phyloP scores from a whole-genome alignment of 2,888 invertebrate genomes.

The Aricia artaxerxes region DNA sequence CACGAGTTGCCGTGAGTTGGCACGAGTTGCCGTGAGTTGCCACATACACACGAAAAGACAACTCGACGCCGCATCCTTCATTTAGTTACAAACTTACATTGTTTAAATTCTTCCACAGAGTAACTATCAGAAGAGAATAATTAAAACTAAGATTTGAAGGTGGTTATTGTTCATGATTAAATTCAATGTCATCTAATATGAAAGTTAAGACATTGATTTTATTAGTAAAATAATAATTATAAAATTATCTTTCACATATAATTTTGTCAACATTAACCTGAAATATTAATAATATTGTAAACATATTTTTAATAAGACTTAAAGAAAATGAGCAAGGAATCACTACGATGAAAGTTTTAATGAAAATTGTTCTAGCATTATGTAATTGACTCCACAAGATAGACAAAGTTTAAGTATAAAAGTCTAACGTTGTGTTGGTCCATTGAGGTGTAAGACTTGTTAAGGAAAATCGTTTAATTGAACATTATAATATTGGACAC shows the following conservation, averaged over 20 bases:
- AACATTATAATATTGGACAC: not conserved
- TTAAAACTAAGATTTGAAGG: not conserved
- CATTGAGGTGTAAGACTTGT: not conserved
- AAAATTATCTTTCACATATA: too few species aligned
- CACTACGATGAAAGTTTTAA: not conserved
- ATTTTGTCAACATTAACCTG: too few species aligned
- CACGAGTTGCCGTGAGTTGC: not conserved
- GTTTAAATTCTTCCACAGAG: constrained; percentile 30
- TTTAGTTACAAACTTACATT: constrained; percentile 34
- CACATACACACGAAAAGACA: constrained; percentile 22
- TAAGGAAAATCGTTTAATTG: not conserved
- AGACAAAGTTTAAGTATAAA: not conserved
- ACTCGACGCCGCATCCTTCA: constrained; percentile 30
- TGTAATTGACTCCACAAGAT: not conserved
- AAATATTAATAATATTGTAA: too few species aligned
- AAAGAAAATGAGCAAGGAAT: not conserved
- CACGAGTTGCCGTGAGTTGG: not conserved
- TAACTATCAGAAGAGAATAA: not conserved
- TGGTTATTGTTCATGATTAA: too few species aligned
- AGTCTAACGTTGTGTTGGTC: not conserved
- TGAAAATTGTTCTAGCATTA: constrained; percentile 9
- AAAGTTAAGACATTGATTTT: too few species aligned
- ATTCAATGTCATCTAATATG: too few species aligned
- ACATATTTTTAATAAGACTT: not conserved
- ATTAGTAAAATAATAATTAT: too few species aligned